phyloP scores from a whole-genome alignment of 30 jellyfish, hydroid and myxozoan genomes.

The Aurelia aurita region DNA sequence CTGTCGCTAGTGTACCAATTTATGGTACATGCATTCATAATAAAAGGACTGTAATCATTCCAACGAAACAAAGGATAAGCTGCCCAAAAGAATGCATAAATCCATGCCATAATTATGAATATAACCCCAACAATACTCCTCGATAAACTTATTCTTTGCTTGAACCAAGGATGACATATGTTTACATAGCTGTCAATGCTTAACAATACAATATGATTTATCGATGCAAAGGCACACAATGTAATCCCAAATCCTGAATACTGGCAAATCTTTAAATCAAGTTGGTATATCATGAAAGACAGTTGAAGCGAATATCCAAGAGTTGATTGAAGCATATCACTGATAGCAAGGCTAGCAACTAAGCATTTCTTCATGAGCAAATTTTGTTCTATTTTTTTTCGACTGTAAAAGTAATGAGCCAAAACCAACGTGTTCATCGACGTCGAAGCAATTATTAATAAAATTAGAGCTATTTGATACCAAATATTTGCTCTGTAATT shows the following conservation, averaged over 20 bases:
- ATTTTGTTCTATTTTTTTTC: not conserved
- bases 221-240: constrained; percentile 28
- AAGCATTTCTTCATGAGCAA: constrained; percentile 1
- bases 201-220: not conserved
- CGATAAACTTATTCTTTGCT: not conserved
- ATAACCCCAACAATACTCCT: not conserved
- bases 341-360: constrained; percentile 15
- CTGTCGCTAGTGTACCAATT: constrained; percentile 25
- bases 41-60: constrained; percentile 29
- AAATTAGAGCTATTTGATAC: too few species aligned
- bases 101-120: constrained; percentile 18
- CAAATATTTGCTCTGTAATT: too few species aligned
- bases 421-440: not conserved
- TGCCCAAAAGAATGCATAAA: constrained; percentile 42
- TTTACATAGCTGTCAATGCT: constrained; percentile 33
- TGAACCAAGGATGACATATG: constrained; percentile 40
- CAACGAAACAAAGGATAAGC: constrained; percentile 29
- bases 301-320: constrained; percentile 27
- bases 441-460: too few species aligned
- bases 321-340: constrained; percentile 24
- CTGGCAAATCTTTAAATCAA: constrained; percentile 30
- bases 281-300: not conserved
- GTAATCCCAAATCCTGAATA: constrained; percentile 21
- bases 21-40: constrained; percentile 30
- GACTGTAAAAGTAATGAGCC: not conserved